These are phyloP conservation scores for Phoxinus dragarum DNA, from an alignment of 2,797 vertebrate genomes.

Conservation along the genomic window DNA sequence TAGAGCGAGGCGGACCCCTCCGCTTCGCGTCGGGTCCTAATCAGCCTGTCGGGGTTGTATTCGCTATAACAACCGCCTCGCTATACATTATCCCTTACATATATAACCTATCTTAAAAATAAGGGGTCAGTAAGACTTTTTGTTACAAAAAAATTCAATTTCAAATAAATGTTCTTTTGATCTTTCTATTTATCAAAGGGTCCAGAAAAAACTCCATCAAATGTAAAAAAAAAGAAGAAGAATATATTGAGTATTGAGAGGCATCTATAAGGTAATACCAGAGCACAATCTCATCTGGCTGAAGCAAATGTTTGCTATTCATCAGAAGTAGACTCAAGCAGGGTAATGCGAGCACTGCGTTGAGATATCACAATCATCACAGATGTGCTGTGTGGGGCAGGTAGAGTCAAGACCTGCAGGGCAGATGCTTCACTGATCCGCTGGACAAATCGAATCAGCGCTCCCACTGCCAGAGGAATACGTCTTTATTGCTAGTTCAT, in stretches of 20 bases:
- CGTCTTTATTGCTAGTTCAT: constrained; percentile 58
- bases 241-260: neutral
- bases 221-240: too few species aligned
- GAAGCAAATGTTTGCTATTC: constrained; percentile 27
- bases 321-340: constrained; percentile 23
- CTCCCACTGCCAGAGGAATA: constrained; percentile 39
- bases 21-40: too few species aligned
- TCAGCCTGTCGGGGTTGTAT: too few species aligned
- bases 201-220: neutral
- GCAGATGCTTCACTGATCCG: constrained; percentile 32
- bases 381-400: constrained; percentile 41
- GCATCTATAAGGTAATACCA: constrained; percentile 9
- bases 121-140: neutral
- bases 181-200: neutral
- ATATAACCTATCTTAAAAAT: too few species aligned
- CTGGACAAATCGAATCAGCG: constrained; percentile 53
- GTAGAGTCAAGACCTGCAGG: constrained; percentile 10
- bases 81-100: too few species aligned
- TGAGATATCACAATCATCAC: constrained; percentile 42
- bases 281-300: neutral
- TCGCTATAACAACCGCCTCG: too few species aligned
- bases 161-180: too few species aligned
- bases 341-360: constrained; percentile 8
- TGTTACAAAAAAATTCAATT: too few species aligned
- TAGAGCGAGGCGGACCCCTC: too few species aligned